Evolutionary conservation across 2,797 vertebrate genomes (phyloP).

Genomic region (Intellagama lesueurii): DNA sequence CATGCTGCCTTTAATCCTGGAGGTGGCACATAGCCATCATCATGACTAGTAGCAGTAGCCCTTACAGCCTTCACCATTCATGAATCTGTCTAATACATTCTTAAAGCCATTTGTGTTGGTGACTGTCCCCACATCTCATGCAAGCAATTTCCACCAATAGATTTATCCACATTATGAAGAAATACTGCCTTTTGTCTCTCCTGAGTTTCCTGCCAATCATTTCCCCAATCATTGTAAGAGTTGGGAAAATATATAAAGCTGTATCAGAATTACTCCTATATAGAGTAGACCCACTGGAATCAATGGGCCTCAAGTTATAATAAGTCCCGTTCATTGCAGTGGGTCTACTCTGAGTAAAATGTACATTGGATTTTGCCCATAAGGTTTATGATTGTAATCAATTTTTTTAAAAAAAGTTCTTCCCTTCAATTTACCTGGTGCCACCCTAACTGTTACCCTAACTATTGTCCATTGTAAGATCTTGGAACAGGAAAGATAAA

Average conservation of each 20-base stretch:
- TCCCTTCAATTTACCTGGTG: neutral
- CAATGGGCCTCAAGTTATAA: neutral
- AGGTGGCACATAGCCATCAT: neutral
- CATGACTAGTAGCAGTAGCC: neutral
- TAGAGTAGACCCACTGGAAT: neutral
- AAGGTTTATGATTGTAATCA: neutral
- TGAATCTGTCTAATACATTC: neutral
- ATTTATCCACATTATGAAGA: neutral
- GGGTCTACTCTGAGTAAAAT: neutral
- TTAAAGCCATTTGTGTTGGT: too few species aligned
- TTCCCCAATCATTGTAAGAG: neutral
- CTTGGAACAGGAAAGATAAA: neutral
- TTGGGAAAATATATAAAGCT: too few species aligned
- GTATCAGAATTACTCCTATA: too few species aligned
- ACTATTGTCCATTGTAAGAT: neutral
- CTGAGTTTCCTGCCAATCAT: neutral
- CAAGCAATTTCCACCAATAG: neutral
- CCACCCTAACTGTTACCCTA: neutral
- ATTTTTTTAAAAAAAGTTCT: neutral
- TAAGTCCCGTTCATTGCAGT: neutral
- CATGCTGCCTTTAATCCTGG: too few species aligned
- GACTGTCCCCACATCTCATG: neutral
- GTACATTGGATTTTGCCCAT: neutral
- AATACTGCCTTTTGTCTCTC: neutral
- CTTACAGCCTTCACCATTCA: neutral